phyloP scores from a whole-genome alignment of 2,888 invertebrate genomes.

The Trissonchulus latispiculum region DNA sequence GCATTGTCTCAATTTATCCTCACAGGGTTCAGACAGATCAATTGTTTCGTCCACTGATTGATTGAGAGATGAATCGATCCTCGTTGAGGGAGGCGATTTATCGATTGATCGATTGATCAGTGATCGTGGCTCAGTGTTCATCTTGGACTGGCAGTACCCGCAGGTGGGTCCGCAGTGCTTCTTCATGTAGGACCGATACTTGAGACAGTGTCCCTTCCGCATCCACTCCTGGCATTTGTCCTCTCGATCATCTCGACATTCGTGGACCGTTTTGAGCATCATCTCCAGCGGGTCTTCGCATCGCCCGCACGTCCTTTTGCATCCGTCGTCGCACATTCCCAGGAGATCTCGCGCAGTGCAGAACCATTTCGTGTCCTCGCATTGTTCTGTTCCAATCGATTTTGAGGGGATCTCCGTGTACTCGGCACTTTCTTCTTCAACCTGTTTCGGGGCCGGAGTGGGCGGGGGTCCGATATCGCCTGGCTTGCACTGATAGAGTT shows the following conservation, averaged over 20 bases:
- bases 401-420: no score
- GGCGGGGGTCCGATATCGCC: neutral
- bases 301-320: neutral
- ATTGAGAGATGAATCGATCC: no score
- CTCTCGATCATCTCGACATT: neutral
- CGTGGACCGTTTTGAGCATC: no score
- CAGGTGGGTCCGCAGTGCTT: slow-evolving; percentile 10
- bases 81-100: no score
- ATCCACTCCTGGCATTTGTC: slow-evolving; percentile 13
- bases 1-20: slow-evolving; percentile 6
- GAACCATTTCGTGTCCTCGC: neutral
- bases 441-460: no score
- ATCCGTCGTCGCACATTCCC: neutral
- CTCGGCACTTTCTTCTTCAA: neutral
- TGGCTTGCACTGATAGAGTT: slow-evolving; percentile 45
- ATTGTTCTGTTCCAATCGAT: no score
- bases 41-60: neutral
- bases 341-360: neutral
- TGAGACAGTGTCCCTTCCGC: neutral
- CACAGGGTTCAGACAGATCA: neutral
- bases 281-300: no score
- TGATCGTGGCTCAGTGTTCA: no score
- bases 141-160: neutral
- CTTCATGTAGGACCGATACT: slow-evolving; percentile 7
- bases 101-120: no score